Base-by-base conservation (phyloP, 2,888 invertebrate genomes). In the Agrochola lota region DNA sequence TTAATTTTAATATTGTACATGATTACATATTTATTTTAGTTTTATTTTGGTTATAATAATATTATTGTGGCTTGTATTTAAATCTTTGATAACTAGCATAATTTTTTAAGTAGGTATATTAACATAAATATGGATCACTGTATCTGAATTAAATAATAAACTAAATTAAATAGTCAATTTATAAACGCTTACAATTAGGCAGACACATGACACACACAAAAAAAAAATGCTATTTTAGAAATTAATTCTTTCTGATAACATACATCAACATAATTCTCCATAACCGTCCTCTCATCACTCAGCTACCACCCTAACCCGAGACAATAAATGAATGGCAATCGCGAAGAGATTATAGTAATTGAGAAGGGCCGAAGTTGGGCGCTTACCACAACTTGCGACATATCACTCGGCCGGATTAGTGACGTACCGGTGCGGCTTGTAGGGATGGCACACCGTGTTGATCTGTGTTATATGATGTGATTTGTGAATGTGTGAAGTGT, bases 241-340 rank as follows among this genome's bases (percentile, higher is more conserved):
- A 49, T 49, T 0, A 17, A 1, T 49, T 49, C 0, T 49, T 49
- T 40, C 0, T 64, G 63, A 17, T 72, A 8, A 11, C 8, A n/a
- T 6, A 30, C 4, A 55, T n/a, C 30, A n/a, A 46, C 20, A 77
- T 17, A 11, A 59, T 26, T 72, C 8, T 23, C 7, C 3, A 0
- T 9, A 8, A 9, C 8, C 62, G 86, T 1, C 9, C 69, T 74
- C 77, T 57, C 17, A 57, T 71, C 43, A 85, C 78, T 43, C 8
- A 57, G 12, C 5, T 15, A 66, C 0, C 23, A 52, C n/a, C 83
- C 81, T 67, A 62, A 72, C 57, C 70, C 69, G 49, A 88, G 89
- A 94, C 94, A 95, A 96, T 93, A 95, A 95, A 96, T 95, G 96
- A 94, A 94, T 91, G 92, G 95, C 94, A 95, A 95, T 96, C 92